Percentiles rank a stretch among this genome's conserved stretches.
Conservation (phyloP, 2,888 invertebrate species). For the Orthosia incerta region DNA sequence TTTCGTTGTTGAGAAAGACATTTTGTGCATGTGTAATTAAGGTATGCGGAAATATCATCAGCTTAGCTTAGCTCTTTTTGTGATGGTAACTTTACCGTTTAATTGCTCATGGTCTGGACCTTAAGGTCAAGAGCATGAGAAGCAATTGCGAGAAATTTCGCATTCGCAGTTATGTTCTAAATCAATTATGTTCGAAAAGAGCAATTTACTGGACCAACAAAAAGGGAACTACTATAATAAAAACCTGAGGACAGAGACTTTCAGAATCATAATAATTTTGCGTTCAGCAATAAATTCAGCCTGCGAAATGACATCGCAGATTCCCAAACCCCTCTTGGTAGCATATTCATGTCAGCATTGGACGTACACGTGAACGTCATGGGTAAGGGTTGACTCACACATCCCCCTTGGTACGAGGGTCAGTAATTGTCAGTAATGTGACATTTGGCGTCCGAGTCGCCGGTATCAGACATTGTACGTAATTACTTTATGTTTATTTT, state of each 20-base stretch:
- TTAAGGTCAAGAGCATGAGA: too few relatives aligned
- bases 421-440: constrained; percentile 50
- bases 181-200: too few relatives aligned
- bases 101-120: too few relatives aligned
- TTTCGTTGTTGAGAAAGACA: too few relatives aligned
- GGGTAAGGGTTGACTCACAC: constrained; percentile 8
- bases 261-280: background rate
- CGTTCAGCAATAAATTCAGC: background rate
- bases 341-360: constrained; percentile 28
- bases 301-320: background rate
- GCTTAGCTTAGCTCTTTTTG: too few relatives aligned
- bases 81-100: too few relatives aligned
- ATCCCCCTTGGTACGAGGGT: background rate
- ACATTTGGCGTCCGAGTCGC: constrained; percentile 14
- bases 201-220: too few relatives aligned
- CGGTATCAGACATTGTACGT: constrained; percentile 9
- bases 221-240: background rate
- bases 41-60: too few relatives aligned
- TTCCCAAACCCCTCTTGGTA: background rate
- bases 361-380: constrained; percentile 29
- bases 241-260: background rate
- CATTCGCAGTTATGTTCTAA: too few relatives aligned
- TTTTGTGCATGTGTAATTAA: too few relatives aligned
- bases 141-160: too few relatives aligned
- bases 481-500: constrained; percentile 21